phyloP scores from a whole-genome alignment of 2,797 vertebrate genomes.

The Phalanger gymnotis region DNA sequence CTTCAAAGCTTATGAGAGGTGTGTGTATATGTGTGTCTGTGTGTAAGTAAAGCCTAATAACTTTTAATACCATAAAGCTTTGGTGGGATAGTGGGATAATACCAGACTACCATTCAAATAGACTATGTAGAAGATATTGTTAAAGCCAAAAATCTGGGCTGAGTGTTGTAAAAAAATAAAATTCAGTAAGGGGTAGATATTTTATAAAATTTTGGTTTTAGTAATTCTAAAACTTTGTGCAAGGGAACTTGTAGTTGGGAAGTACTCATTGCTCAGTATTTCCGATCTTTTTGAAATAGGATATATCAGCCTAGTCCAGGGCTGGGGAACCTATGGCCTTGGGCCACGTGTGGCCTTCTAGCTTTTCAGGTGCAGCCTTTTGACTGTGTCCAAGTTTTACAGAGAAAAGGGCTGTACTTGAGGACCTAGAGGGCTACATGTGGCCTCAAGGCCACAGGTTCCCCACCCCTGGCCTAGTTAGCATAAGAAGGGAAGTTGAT shows the following conservation, averaged over 20 bases:
- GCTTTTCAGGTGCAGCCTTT: too few relatives aligned
- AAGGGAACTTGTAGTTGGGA: not conserved
- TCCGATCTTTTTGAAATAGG: conserved; percentile 18
- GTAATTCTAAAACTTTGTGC: not conserved
- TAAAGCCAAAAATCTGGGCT: not conserved
- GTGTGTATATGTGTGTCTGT: not conserved
- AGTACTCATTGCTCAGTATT: not conserved
- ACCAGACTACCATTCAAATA: not conserved
- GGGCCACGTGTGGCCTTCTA: too few relatives aligned
- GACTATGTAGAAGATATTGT: not conserved
- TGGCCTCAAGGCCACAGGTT: too few relatives aligned
- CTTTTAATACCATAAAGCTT: conserved; percentile 16
- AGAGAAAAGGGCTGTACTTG: too few relatives aligned
- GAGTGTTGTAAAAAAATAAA: too few relatives aligned
- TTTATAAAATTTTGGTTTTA: not conserved
- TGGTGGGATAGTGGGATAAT: conserved; percentile 22
- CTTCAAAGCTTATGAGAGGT: conserved; percentile 25
- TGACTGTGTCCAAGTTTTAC: too few relatives aligned
- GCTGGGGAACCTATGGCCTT: too few relatives aligned
- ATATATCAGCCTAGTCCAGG: not conserved
- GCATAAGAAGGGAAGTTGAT: not conserved
- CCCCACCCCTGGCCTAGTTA: too few relatives aligned
- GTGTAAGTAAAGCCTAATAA: not conserved
- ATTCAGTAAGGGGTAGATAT: not conserved
- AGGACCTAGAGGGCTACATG: too few relatives aligned